Evolutionary conservation across 2,797 vertebrate species (phyloP).

Genomic region (Pristis pectinata): DNA sequence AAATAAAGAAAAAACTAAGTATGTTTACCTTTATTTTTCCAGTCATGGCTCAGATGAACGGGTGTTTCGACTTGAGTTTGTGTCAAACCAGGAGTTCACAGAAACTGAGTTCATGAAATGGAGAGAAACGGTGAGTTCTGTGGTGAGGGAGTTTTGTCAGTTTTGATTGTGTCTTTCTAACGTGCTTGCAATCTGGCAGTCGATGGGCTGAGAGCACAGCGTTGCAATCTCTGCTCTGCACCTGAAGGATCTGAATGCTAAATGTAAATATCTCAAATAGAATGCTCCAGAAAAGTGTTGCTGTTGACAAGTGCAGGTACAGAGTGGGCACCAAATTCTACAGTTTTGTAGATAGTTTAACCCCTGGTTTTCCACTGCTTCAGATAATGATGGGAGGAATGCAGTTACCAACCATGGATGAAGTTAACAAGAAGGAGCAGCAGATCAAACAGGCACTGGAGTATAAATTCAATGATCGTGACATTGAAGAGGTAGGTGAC

Average conservation of each 20-base stretch:
- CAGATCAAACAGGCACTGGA: constrained; percentile 97
- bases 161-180: neutral
- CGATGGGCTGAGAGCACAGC: neutral
- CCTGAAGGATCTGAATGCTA: neutral
- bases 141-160: neutral
- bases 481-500: constrained; percentile 87
- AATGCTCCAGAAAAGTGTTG: neutral
- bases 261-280: neutral
- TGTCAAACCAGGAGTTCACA: constrained; percentile 97
- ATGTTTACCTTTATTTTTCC: constrained; percentile 39
- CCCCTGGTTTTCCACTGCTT: neutral
- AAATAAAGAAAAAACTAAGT: neutral
- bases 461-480: constrained; percentile 97
- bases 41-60: constrained; percentile 91
- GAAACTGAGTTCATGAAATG: constrained; percentile 99
- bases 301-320: too few relatives aligned
- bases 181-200: neutral
- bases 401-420: constrained; percentile 93
- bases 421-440: constrained; percentile 93
- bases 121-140: constrained; percentile 88
- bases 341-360: neutral
- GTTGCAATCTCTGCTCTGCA: neutral
- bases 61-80: constrained; percentile 94
- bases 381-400: constrained; percentile 93
- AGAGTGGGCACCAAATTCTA: neutral